Evolutionary conservation across 2,797 vertebrate genomes (phyloP), one percentile per base, ranked within the genome.

Genomic region (Liasis olivaceus): DNA sequence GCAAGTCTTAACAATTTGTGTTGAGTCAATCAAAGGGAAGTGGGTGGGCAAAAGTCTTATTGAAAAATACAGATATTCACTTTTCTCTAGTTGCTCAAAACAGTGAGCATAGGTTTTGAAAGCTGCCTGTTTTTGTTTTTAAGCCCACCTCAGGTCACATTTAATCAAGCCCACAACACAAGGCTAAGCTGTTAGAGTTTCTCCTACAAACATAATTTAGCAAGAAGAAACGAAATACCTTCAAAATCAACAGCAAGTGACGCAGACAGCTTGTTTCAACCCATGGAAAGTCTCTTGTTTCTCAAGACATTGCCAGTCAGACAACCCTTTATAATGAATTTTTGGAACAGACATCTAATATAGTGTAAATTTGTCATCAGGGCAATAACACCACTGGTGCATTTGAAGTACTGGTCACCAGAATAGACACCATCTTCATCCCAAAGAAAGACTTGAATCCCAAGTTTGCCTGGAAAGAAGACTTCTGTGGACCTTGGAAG

Each of bases 41-140:
- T 24, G 54, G 26, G 64, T 28, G 24, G 47, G 15, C 28, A 36
- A 47, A 28, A 24, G 42, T 1, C 14, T 58, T 94, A 84, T 31
- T 20, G 26, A 87, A 96, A 97, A 96, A 11, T 85, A 94, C 96
- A 96, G 95, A 97, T 94, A 96, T 96, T n/a, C 92, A 17, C 91
- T 96, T 96, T 96, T 94, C 66, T 77, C 93, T n/a, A 87, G 89
- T 94, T 96, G 96, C 95, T 89, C 96, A 96, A 95, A 94, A 91
- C 95, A 96, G 96, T 96, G 96, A 96, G 95, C 92, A 95, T 88
- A 92, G 88, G 92, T 97, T 96, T 95, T 93, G 93, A 96, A 96
- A 95, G 94, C 92, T 42, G 94, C 92, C 96, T 96, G 94, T 93
- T 93, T 94, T 95, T 95, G 93, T 95, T 91, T 63, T 63, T 20